A percentile compares a stretch with the other conserved stretches of the same genome.
Evolutionary conservation across 2,113 vertebrate genomes (phyloP).

Genomic region (Odocoileus hemionus): DNA sequence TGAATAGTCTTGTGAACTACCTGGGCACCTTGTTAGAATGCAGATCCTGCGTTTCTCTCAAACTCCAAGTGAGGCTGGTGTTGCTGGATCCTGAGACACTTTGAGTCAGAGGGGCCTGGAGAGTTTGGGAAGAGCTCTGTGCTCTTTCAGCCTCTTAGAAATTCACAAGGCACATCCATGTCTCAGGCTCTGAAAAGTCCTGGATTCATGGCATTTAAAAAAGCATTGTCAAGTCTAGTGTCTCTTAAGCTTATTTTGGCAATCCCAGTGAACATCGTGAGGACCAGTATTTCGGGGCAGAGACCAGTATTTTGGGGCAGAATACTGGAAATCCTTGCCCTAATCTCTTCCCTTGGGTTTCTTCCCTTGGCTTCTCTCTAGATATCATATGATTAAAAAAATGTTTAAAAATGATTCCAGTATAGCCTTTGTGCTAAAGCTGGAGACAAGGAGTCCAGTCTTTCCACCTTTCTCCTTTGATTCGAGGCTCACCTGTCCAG

Average conservation of each 20-base stretch:
- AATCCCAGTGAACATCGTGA: accelerated
- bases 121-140: neutral
- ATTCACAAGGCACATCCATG: neutral
- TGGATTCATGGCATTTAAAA: neutral
- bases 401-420: neutral
- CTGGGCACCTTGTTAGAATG: neutral
- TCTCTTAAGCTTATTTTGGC: neutral
- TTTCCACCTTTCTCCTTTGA: neutral
- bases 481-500: neutral
- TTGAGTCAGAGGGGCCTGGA: neutral
- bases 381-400: neutral
- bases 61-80: neutral
- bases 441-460: neutral
- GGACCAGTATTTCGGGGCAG: neutral
- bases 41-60: neutral
- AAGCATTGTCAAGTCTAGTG: neutral
- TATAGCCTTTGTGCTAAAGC: neutral
- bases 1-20: accelerated
- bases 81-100: neutral
- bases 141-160: neutral
- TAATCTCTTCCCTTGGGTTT: neutral
- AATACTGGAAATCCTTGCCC: neutral
- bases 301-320: neutral
- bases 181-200: neutral
- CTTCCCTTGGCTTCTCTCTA: neutral